These are phyloP conservation scores for Rhynchomys soricoides DNA, from an alignment of 2,113 vertebrate species.

Conservation along the genomic window DNA sequence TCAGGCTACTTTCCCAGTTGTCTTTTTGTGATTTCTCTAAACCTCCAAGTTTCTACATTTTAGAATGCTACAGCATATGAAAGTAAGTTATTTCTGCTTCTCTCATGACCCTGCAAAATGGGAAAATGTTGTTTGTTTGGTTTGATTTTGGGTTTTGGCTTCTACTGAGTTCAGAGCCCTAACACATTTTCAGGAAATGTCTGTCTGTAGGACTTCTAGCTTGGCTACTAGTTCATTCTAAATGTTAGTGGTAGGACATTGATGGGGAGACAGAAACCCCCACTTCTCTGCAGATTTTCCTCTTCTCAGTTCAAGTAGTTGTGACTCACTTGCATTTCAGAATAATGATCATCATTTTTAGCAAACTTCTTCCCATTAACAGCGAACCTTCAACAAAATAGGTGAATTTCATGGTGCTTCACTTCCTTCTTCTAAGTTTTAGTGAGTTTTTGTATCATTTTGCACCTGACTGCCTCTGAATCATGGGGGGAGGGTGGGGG, in stretches of 20 bases:
- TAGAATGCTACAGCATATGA: neutral
- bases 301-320: neutral
- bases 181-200: neutral
- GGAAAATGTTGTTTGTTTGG: neutral
- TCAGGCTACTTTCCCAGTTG: neutral
- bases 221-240: constrained; percentile 23
- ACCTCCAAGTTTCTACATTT: neutral
- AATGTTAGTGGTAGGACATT: neutral
- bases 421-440: neutral
- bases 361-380: neutral
- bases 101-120: neutral
- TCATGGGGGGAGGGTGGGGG: no score
- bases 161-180: neutral
- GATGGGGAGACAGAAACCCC: neutral
- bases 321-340: neutral
- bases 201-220: neutral
- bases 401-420: neutral
- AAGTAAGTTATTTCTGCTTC: neutral
- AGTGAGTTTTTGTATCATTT: no score
- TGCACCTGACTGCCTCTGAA: neutral
- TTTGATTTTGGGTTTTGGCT: neutral
- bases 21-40: neutral
- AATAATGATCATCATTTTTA: neutral
- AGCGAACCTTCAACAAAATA: neutral
- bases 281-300: neutral